Conservation (phyloP, 2,113 vertebrate species). For the Triplophysa dalaica region DNA sequence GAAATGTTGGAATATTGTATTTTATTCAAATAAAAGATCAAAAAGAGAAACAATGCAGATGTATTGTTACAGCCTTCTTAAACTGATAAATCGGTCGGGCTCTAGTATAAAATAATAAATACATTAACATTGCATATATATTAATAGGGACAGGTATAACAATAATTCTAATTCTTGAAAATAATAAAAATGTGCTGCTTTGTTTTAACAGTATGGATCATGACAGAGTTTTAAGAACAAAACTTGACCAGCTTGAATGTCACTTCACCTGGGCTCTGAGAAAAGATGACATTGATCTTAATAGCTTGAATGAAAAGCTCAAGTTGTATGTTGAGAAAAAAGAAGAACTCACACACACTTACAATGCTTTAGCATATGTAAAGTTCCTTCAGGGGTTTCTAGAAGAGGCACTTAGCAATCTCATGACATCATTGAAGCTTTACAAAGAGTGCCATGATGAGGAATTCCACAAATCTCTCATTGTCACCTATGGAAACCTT, state of each 20-base stretch:
- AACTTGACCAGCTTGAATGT: slow-evolving; percentile 71
- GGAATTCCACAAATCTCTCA: slow-evolving; percentile 35
- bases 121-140: too few species aligned
- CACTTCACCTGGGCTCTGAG: slow-evolving; percentile 78
- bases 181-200: too few species aligned
- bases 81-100: too few species aligned
- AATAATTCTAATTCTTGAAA: too few species aligned
- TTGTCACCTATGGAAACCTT: slow-evolving; percentile 59
- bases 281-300: slow-evolving; percentile 62
- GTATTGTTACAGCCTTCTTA: background rate
- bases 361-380: slow-evolving; percentile 52
- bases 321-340: slow-evolving; percentile 11
- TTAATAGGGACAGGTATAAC: too few species aligned
- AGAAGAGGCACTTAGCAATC: slow-evolving; percentile 26
- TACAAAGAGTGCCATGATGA: slow-evolving; percentile 15
- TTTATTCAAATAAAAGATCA: too few species aligned
- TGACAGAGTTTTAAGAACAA: slow-evolving; percentile 57
- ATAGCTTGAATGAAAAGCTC: slow-evolving; percentile 36
- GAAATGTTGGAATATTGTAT: too few species aligned
- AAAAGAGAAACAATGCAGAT: too few species aligned
- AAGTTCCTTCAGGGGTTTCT: slow-evolving; percentile 41
- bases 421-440: slow-evolving; percentile 41
- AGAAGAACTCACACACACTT: slow-evolving; percentile 24
- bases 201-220: slow-evolving; percentile 56
- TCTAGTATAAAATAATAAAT: too few species aligned